These are phyloP conservation scores for Diploscapter pachys DNA, from an alignment of 1,140 invertebrate species.

Conservation along the genomic window DNA sequence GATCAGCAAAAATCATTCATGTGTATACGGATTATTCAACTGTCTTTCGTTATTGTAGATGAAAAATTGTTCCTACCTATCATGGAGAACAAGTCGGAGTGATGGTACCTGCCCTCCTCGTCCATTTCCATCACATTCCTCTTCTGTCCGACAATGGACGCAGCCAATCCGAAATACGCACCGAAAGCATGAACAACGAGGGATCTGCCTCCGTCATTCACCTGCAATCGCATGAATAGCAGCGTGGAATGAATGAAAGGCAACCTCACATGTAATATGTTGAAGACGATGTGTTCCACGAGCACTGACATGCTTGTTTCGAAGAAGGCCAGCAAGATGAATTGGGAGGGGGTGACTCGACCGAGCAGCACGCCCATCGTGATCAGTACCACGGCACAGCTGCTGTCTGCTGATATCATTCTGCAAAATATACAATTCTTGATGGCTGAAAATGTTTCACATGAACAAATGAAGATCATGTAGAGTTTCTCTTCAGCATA, in stretches of 20 bases:
- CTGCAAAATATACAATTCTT: conserved; percentile 46
- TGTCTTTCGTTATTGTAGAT: not conserved
- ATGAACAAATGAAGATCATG: too few species aligned
- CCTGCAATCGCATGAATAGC: conserved; percentile 12
- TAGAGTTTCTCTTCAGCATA: too few species aligned
- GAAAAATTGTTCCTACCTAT: conserved; percentile 53
- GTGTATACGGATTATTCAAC: not conserved
- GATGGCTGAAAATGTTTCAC: not conserved
- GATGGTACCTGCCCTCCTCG: conserved; percentile 60
- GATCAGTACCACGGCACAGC: conserved; percentile 62
- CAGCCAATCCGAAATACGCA: conserved; percentile 47
- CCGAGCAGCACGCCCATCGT: conserved; percentile 64
- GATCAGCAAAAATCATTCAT: too few species aligned
- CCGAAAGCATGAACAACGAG: conserved; percentile 46
- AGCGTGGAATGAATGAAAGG: not conserved
- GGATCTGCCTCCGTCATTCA: conserved; percentile 50
- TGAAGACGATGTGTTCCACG: conserved; percentile 61
- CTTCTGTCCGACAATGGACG: conserved; percentile 50
- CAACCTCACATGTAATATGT: conserved; percentile 58
- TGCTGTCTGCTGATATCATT: conserved; percentile 62
- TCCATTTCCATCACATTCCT: conserved; percentile 40
- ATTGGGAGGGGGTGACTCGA: conserved; percentile 61
- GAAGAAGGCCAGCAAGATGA: conserved; percentile 61
- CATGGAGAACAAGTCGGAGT: conserved; percentile 63
- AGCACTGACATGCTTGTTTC: conserved; percentile 59